A percentile compares a stretch with the other conserved stretches of the same genome.
phyloP scores from a whole-genome alignment of 2,888 invertebrate species.

The Mesorhabditis belari region DNA sequence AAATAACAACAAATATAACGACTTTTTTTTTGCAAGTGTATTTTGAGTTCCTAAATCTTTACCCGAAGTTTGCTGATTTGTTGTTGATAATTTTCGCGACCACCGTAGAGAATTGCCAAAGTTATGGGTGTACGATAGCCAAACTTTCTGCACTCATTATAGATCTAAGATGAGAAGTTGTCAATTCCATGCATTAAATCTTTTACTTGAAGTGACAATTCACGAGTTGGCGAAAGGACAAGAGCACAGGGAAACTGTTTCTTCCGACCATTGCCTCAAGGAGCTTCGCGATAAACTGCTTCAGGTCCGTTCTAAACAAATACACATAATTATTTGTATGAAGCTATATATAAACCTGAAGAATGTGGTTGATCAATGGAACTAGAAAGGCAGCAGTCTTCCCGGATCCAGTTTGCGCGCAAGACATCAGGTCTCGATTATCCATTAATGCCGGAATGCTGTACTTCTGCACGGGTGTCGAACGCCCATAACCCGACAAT shows the following conservation, averaged over 20 bases:
- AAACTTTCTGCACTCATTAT: no score
- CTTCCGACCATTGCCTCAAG: conserved; percentile 66
- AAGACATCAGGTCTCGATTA: conserved; percentile 75
- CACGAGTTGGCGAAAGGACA: conserved; percentile 95
- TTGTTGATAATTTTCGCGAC: conserved; percentile 58
- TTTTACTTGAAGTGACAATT: conserved; percentile 76
- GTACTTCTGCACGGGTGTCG: conserved; percentile 75
- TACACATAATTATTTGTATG: no score
- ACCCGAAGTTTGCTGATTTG: conserved; percentile 50
- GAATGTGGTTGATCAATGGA: conserved; percentile 94
- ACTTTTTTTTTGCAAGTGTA: no score
- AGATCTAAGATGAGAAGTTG: no score
- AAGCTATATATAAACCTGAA: no score
- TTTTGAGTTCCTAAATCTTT: no score
- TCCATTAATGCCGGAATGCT: conserved; percentile 90
- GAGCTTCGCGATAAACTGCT: no score
- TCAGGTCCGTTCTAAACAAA: conserved; percentile 18
- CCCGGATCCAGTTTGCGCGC: conserved; percentile 73
- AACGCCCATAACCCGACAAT: conserved; percentile 55
- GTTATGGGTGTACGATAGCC: conserved; percentile 90
- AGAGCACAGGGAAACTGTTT: conserved; percentile 92
- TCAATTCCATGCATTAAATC: no score
- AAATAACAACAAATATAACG: no score
- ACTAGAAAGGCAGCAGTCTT: conserved; percentile 97
- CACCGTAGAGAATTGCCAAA: conserved; percentile 95